These are phyloP conservation scores for Erythrocercus mccallii DNA, from an alignment of 2,113 vertebrate genomes.

Conservation along the genomic window DNA sequence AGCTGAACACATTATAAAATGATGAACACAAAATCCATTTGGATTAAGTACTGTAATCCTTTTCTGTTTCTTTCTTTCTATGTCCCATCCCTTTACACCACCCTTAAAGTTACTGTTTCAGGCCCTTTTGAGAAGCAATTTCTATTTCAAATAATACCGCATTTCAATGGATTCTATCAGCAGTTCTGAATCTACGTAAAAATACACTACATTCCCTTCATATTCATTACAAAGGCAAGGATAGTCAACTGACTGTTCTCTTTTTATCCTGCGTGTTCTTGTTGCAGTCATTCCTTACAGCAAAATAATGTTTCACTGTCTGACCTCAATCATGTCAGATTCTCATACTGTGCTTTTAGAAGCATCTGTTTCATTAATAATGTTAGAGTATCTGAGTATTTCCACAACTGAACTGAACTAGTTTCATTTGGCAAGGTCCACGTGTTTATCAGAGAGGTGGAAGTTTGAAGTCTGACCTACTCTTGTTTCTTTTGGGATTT, in stretches of 20 bases:
- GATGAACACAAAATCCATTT: background rate
- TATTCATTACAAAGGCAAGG: background rate
- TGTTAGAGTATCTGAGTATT: background rate
- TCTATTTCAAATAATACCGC: background rate
- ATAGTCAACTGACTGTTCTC: background rate
- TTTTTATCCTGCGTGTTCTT: background rate
- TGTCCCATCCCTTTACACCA: rapidly evolving
- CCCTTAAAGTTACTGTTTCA: background rate
- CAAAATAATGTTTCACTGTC: background rate
- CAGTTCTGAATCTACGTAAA: background rate
- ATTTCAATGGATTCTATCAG: background rate
- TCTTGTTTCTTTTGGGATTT: background rate
- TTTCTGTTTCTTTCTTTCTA: background rate
- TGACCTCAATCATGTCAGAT: background rate
- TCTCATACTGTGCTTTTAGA: background rate
- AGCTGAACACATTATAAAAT: background rate
- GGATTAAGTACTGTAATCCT: background rate
- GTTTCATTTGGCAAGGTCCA: background rate
- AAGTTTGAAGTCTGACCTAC: background rate
- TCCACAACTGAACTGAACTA: background rate
- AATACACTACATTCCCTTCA: background rate
- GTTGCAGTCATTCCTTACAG: background rate
- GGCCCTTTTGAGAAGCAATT: background rate
- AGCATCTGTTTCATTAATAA: background rate
- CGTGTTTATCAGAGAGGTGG: background rate